Base-by-base conservation (phyloP, 2,888 invertebrate genomes). In the Gortyna flavago region DNA sequence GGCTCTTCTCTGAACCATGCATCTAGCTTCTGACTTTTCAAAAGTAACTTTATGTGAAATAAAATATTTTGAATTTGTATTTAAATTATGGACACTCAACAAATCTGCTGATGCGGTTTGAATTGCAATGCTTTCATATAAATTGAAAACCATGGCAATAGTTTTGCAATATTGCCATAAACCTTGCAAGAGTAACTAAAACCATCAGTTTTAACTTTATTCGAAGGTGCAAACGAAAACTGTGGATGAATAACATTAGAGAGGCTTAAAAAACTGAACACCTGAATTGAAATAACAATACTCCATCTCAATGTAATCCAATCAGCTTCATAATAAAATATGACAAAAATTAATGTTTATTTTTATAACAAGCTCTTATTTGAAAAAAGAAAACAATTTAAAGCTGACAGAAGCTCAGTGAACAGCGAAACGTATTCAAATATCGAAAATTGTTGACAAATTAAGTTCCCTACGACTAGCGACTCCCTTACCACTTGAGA, bases 401-500 rank as follows among this genome's bases (percentile, higher is more conserved):
- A 90, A 94, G 93, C 95, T 94, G 95, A 95, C 96, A 95, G 96
- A 94, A 95, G 96, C 95, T 96, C 95, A 95, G 94, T 95, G 96
- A 95, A 93, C 95, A 95, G 94, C 93, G 94, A 95, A 96, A 96
- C 95, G 95, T 96, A 96, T 96, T 96, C 96, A 96, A 96, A 96
- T 96, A 96, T 96, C 95, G 95, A 95, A 96, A 96, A 96, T 96
- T 96, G 96, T 96, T 96, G 96, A 96, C 96, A 96, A 96, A 96
- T 96, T 96, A 96, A 96, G 95, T 95, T 95, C 96, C 96, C 96
- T 94, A 91, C 91, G 93, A 95, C 95, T 94, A 93, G 91, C 91
- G 93, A 95, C 95, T 94, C 96, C 96, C 95, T 95, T 95, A 95
- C 95, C 96, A 96, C 96, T 96, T 95, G 95, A 96, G 94, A 94